A percentile compares a stretch with the other conserved stretches of the same genome.
These are phyloP conservation scores for Trematomus loennbergii DNA, from an alignment of 2,113 vertebrate species.

Conservation along the genomic window DNA sequence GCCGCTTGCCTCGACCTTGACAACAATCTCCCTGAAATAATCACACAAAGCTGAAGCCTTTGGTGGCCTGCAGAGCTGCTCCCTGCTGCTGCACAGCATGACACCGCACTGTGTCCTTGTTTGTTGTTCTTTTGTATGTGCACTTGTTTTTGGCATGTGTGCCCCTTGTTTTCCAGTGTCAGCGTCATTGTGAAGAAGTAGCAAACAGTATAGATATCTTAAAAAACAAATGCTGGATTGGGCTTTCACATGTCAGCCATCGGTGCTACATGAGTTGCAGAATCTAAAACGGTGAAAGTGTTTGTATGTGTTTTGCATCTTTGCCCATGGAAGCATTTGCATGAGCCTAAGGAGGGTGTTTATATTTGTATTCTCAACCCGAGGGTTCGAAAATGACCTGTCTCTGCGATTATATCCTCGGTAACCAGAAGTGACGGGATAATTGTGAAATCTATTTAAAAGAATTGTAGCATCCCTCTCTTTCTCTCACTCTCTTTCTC, in stretches of 20 bases:
- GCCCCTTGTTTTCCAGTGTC: conserved; percentile 9
- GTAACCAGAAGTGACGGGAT: conserved; percentile 84
- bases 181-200: background rate
- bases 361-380: conserved; percentile 73
- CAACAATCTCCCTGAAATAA: conserved; percentile 45
- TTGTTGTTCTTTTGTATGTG: conserved; percentile 47
- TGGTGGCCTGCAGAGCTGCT: conserved; percentile 38
- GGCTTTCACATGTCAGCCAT: background rate
- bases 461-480: conserved; percentile 78
- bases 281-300: background rate
- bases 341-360: conserved; percentile 57
- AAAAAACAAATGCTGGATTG: conserved; percentile 2
- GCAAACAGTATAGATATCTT: background rate
- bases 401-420: conserved; percentile 79
- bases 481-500: conserved; percentile 32
- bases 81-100: conserved; percentile 58
- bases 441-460: conserved; percentile 86
- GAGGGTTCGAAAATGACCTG: conserved; percentile 81
- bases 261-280: background rate
- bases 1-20: conserved; percentile 53
- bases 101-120: conserved; percentile 48
- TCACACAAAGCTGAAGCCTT: conserved; percentile 25
- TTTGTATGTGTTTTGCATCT: conserved; percentile 14
- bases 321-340: conserved; percentile 48
- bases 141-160: conserved; percentile 25